Evolutionary conservation across 2,797 vertebrate species (phyloP).

Genomic region (Martes flavigula): DNA sequence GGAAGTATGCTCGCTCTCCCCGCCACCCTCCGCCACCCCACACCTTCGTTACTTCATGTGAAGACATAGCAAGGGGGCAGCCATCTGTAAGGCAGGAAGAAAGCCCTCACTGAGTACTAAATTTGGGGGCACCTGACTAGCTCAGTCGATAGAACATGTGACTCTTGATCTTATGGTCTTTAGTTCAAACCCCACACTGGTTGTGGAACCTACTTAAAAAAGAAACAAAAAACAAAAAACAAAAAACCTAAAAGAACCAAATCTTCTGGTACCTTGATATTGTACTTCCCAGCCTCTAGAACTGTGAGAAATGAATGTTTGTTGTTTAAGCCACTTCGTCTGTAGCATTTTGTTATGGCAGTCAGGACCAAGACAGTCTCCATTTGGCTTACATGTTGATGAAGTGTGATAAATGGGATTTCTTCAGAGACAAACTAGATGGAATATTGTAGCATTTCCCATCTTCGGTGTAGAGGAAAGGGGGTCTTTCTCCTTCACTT

Average conservation of each 20-base stretch:
- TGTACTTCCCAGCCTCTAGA: neutral
- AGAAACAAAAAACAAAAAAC: neutral
- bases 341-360: neutral
- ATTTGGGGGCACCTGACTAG: neutral
- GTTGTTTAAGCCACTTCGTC: neutral
- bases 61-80: neutral
- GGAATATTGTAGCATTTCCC: neutral
- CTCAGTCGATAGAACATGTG: neutral
- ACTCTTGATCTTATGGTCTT: neutral
- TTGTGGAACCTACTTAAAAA: neutral
- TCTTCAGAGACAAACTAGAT: neutral
- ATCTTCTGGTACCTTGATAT: neutral
- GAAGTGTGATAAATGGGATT: neutral
- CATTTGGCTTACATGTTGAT: neutral
- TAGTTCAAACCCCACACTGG: neutral
- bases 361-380: neutral
- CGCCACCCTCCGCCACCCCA: too few species aligned
- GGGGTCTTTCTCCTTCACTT: neutral
- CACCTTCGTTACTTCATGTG: rapidly evolving
- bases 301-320: neutral
- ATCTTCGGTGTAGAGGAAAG: neutral
- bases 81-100: neutral
- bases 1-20: neutral
- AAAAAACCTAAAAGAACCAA: neutral
- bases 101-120: neutral